Base-by-base conservation (phyloP, 2,888 invertebrate species). In the Pilophorus perplexus region DNA sequence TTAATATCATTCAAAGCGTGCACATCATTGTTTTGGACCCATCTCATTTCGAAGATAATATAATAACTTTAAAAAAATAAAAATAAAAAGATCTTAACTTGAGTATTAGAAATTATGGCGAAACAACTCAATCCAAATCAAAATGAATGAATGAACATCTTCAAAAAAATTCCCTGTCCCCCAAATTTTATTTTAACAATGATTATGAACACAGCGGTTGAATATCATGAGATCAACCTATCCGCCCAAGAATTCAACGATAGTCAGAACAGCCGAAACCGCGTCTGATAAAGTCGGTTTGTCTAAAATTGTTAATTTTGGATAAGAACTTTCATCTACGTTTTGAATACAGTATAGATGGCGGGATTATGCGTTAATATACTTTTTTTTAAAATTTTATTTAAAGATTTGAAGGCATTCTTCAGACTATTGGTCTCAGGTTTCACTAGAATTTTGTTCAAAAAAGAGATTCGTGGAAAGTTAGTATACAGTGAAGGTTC, bases 181-280 rank as follows among this genome's bases (percentile, higher is more conserved):
- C n/a, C n/a, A n/a, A n/a, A n/a, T n/a, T n/a, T n/a, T n/a, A n/a
- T n/a, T n/a, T n/a, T n/a, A 52, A 46, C 37, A 55, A 55, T 38
- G 55, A 55, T 62, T 62, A 62, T 62, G 62, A 62, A 62, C 62
- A 62, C 62, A 62, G 28, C 46, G 62, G 46, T 46, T 62, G 62
- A 62, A 62, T 62, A 28, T 46, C 14, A 22, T 62, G 44, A 62
- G 62, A 62, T 62, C 62, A 62, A 62, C 62, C 48, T 33, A 46
- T 46, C 62, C 62, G 62, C 62, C 62, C 62, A 62, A 62, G 33
- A 46, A 62, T 37, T 62, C 59, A 23, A 46, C 46, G 22, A 46
- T 25, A 46, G 46, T 46, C 46, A 46, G 46, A 46, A n/a, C 23
- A 44, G 20, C 5, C 42, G 2, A 20, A 23, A 46, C 46, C 14